phyloP scores from a whole-genome alignment of 1,140 invertebrate genomes.

The Radopholus similis region DNA sequence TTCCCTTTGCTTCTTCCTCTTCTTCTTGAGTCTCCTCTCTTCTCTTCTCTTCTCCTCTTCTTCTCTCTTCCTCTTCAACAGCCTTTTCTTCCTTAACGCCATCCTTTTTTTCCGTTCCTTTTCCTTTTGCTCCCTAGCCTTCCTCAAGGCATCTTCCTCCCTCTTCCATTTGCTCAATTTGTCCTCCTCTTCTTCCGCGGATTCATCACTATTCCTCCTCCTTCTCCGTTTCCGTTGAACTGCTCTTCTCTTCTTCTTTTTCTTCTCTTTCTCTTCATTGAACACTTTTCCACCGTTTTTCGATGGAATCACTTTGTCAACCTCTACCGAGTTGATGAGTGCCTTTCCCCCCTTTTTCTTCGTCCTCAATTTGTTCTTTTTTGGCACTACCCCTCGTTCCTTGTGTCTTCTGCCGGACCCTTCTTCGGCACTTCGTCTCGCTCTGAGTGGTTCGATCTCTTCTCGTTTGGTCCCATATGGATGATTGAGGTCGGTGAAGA shows the following conservation, averaged over 20 bases:
- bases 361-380: too few relatives aligned
- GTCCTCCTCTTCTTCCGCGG: not conserved
- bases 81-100: too few relatives aligned
- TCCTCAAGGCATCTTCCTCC: not conserved
- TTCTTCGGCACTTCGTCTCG: too few relatives aligned
- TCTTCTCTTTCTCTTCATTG: not conserved
- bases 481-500: too few relatives aligned
- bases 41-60: not conserved
- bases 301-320: not conserved
- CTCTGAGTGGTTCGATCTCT: too few relatives aligned
- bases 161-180: not conserved
- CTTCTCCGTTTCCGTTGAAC: not conserved
- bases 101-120: not conserved
- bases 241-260: conserved; percentile 15
- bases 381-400: too few relatives aligned
- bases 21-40: not conserved
- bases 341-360: too few relatives aligned
- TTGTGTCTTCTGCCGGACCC: too few relatives aligned
- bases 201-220: not conserved
- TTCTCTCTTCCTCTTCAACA: not conserved
- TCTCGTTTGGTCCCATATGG: too few relatives aligned
- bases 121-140: not conserved
- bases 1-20: not conserved
- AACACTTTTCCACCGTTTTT: not conserved
- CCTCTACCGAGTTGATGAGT: not conserved